Conservation (phyloP, 2,888 invertebrate genomes). For the Erpobdella octoculata region DNA sequence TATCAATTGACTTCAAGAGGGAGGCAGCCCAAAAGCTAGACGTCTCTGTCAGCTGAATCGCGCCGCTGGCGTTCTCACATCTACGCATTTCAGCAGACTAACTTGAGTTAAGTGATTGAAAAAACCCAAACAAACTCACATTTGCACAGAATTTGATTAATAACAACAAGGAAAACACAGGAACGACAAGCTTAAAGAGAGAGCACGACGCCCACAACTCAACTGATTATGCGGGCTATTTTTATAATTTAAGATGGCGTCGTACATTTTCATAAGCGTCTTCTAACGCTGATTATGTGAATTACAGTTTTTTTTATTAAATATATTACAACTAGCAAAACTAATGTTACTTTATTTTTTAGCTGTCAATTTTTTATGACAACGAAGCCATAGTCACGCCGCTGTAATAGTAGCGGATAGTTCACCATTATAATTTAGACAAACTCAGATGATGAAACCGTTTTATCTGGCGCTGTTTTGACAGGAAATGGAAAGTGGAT, state of each 20-base stretch:
- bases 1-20: not conserved
- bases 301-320: not conserved
- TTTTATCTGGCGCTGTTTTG: too few relatives aligned
- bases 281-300: not conserved
- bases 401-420: too few relatives aligned
- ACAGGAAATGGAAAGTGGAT: too few relatives aligned
- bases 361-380: too few relatives aligned
- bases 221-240: slow-evolving; percentile 22
- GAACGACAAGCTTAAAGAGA: not conserved
- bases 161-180: not conserved
- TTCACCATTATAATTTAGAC: too few relatives aligned
- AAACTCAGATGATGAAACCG: too few relatives aligned
- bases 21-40: not conserved
- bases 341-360: too few relatives aligned
- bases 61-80: not conserved
- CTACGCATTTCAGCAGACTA: not conserved
- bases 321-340: too few relatives aligned
- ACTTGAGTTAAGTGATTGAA: not conserved
- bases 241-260: slow-evolving; percentile 14
- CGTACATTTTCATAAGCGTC: not conserved
- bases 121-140: slow-evolving; percentile 1
- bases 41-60: not conserved
- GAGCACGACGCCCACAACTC: slow-evolving; percentile 4
- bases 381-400: too few relatives aligned
- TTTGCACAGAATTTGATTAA: not conserved